Conservation (phyloP, 2,113 vertebrate species). For the Neofelis nebulosa region DNA sequence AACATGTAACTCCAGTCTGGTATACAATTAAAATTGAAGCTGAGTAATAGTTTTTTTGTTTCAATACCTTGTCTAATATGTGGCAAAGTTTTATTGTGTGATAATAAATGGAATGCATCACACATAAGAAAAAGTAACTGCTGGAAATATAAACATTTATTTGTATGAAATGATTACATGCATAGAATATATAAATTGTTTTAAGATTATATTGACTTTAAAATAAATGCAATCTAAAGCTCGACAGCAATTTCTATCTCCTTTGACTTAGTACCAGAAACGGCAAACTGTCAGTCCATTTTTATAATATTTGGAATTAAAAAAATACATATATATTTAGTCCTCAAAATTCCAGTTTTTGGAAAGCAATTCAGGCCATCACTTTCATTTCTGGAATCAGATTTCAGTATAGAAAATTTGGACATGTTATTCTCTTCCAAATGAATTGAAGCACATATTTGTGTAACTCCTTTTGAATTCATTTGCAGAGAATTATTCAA, state of each 20-base stretch:
- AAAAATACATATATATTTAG: neutral
- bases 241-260: neutral
- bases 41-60: neutral
- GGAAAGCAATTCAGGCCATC: conserved; percentile 52
- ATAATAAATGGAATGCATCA: neutral
- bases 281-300: neutral
- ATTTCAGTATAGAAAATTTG: conserved; percentile 59
- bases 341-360: conserved; percentile 40
- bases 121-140: neutral
- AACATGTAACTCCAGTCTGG: neutral
- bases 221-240: neutral
- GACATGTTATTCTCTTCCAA: conserved; percentile 66
- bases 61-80: neutral
- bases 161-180: neutral
- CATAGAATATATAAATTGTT: neutral
- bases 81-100: neutral
- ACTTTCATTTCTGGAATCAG: conserved; percentile 60
- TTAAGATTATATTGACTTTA: neutral
- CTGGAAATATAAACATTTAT: neutral
- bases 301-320: neutral
- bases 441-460: conserved; percentile 67
- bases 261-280: neutral
- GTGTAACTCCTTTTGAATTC: conserved; percentile 66
- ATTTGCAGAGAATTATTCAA: conserved; percentile 69
- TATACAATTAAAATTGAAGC: neutral